These are phyloP conservation scores for Lycodopsis pacificus DNA, from an alignment of 2,797 vertebrate genomes.

Conservation along the genomic window DNA sequence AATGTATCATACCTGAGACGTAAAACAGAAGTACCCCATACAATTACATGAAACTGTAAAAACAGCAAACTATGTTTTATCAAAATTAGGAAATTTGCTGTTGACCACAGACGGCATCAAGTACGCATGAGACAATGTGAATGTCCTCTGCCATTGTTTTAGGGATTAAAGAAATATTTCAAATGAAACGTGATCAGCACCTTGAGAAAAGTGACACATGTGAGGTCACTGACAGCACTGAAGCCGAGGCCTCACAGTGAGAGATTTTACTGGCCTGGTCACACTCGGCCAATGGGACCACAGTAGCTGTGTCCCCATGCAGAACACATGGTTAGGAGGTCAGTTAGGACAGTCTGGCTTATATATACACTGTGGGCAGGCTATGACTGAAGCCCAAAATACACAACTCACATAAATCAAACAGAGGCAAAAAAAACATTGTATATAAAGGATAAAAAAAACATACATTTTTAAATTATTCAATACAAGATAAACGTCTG, in stretches of 20 bases:
- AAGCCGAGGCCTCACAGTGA: conserved; percentile 27
- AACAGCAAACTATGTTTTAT: conserved; percentile 6
- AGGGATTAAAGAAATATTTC: conserved; percentile 28
- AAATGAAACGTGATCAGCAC: conserved; percentile 43
- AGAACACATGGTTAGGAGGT: conserved; percentile 69
- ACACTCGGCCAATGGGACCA: conserved; percentile 14
- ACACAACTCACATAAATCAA: conserved; percentile 31
- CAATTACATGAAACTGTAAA: conserved; percentile 37
- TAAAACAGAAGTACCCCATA: conserved; percentile 15
- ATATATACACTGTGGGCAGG: conserved; percentile 43
- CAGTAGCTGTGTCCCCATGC: conserved; percentile 43
- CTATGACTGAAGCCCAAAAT: conserved; percentile 43
- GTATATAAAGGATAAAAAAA: conserved; percentile 64
- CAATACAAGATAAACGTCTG: conserved; percentile 78
- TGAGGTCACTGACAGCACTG: conserved; percentile 46
- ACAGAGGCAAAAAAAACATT: conserved; percentile 27
- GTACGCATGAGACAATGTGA: conserved; percentile 23
- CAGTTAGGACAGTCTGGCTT: conserved; percentile 31
- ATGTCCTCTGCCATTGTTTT: neutral
- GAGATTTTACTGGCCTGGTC: conserved; percentile 30
- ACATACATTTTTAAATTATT: conserved; percentile 80
- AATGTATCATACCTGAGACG: conserved; percentile 71
- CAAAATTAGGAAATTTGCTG: conserved; percentile 16
- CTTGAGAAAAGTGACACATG: conserved; percentile 36
- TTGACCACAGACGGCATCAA: conserved; percentile 41